Evolutionary conservation across 2,113 vertebrate species (phyloP).

Genomic region (Coreoperca whiteheadi): DNA sequence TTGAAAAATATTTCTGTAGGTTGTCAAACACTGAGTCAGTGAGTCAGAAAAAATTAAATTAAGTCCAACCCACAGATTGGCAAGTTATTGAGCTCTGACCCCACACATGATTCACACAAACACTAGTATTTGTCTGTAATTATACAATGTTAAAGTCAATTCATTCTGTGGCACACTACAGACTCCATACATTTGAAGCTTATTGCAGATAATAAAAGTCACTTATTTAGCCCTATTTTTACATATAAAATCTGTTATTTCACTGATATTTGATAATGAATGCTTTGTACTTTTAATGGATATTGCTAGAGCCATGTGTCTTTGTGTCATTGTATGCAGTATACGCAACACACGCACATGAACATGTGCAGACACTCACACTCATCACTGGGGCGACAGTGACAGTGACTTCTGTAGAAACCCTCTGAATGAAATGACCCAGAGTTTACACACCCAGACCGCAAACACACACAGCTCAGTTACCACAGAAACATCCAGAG

Average conservation of each 20-base stretch:
- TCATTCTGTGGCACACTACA: no score
- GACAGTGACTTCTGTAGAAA: slow-evolving; percentile 34
- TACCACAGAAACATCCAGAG: slow-evolving; percentile 46
- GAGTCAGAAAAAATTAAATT: no score
- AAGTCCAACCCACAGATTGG: no score
- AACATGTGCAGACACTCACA: slow-evolving; percentile 46
- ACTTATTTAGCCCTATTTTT: not conserved
- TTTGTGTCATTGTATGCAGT: no score
- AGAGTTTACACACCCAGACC: slow-evolving; percentile 51
- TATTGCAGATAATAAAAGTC: not conserved
- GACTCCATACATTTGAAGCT: no score
- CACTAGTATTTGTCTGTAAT: no score
- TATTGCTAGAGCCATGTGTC: not conserved
- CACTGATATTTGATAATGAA: not conserved
- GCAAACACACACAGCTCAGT: slow-evolving; percentile 50
- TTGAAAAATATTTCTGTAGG: no score
- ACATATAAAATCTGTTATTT: not conserved
- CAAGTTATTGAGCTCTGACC: no score
- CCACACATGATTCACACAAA: no score
- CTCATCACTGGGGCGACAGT: slow-evolving; percentile 40
- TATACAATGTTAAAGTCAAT: no score
- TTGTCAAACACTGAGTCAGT: no score
- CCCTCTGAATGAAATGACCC: slow-evolving; percentile 48
- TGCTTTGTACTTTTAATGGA: not conserved
- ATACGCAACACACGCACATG: not conserved